Evolutionary conservation across 2,113 vertebrate genomes (phyloP), one percentile per base, ranked within the genome.

Genomic region (Indicator maculatus): DNA sequence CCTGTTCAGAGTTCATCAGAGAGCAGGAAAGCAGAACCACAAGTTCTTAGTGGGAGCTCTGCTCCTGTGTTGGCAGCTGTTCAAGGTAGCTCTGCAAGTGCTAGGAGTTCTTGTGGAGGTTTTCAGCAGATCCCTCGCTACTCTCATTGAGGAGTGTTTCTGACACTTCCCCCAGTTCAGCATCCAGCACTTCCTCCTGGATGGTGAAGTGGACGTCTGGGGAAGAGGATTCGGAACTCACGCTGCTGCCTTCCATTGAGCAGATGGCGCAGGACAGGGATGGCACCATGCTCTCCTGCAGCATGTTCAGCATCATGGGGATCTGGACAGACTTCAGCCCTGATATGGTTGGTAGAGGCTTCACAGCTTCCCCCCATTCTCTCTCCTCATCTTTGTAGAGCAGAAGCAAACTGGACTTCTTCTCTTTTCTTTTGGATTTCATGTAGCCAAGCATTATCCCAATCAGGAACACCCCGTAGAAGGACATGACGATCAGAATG

Each of bases 391-490:
- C 98, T 81, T 99, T 98, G 95, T 99, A 99, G 60, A 99, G 97
- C 45, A 99, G 97, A 91, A 99, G 98, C 38, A 99, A 93, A 93
- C 98, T 98, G 67, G 97, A 94, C 77, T 98, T 97, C 97, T 98
- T 99, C 95, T 99, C 98, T 67, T 97, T 98, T 88, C 98, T 97
- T 95, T 99, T 99, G 77, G 98, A 99, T 92, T 99, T 99, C 97
- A 99, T 98, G 95, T 99, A 99, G 76, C 98, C 98, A 47, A 99
- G 94, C 98, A 98, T 98, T 79, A 99, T 98, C 31, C 98, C 99
- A 23, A 98, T 97, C 91, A 99, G 98, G 96, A 99, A 99, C 91
- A 99, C 76, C 56, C 98, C 99, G 1, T 99, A 99, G 98, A 99
- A 99, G 82, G 98, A 99, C 98, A 99, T 98, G 75, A 99, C 99